Evolutionary conservation across 2,113 vertebrate species (phyloP).

Genomic region (Proterorhinus semilunaris): DNA sequence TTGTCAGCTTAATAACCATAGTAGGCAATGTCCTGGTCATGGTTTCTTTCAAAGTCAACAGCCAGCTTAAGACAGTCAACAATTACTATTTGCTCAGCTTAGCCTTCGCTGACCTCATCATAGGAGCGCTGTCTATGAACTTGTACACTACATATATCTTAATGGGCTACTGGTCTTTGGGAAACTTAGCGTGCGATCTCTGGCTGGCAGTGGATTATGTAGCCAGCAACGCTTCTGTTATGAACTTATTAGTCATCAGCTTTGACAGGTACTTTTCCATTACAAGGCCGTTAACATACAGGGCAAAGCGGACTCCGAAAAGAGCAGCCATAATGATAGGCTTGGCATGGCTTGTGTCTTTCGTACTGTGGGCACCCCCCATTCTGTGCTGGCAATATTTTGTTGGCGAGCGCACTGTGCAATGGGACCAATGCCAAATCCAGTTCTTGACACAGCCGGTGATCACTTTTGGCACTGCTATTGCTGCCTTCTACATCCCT

Average conservation of each 20-base stretch:
- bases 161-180: slow-evolving; percentile 94
- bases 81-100: slow-evolving; percentile 98
- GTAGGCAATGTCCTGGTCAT: slow-evolving; percentile 96
- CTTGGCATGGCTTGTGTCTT: slow-evolving; percentile 94
- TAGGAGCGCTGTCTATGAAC: slow-evolving; percentile 97
- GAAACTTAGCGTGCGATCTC: slow-evolving; percentile 93
- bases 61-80: slow-evolving; percentile 97
- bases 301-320: slow-evolving; percentile 93
- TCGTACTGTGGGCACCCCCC: slow-evolving; percentile 93
- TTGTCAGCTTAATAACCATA: slow-evolving; percentile 92
- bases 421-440: slow-evolving; percentile 88
- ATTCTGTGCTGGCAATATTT: slow-evolving; percentile 99
- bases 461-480: slow-evolving; percentile 96
- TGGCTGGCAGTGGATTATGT: slow-evolving; percentile 98
- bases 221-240: slow-evolving; percentile 97
- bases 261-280: slow-evolving; percentile 99
- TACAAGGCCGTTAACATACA: slow-evolving; percentile 94
- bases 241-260: slow-evolving; percentile 98
- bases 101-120: slow-evolving; percentile 97
- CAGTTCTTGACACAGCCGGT: slow-evolving; percentile 96
- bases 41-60: slow-evolving; percentile 97
- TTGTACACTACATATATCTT: slow-evolving; percentile 96
- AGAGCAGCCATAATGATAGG: slow-evolving; percentile 96
- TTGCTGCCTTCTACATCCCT: slow-evolving; percentile 96
- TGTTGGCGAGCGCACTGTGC: slow-evolving; percentile 88